Conservation (phyloP, 2,888 invertebrate genomes). For the Fabriciana adippe region DNA sequence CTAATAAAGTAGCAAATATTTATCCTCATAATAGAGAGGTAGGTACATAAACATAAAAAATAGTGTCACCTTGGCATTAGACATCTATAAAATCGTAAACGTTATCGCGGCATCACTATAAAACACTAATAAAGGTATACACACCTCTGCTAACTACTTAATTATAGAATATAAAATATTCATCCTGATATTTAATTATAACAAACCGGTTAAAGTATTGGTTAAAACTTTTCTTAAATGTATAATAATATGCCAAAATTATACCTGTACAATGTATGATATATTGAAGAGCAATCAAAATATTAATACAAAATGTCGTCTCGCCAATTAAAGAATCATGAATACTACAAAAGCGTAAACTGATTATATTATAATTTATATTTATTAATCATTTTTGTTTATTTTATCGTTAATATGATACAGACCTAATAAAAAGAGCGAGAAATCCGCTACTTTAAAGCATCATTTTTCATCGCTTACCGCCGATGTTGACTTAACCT, state of each 20-base stretch:
- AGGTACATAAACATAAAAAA: not conserved
- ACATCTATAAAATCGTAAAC: constrained; percentile 31
- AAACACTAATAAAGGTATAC: constrained; percentile 24
- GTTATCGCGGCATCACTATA: constrained; percentile 21
- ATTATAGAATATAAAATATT: constrained; percentile 14
- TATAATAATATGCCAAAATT: too few species aligned
- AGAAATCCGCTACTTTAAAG: constrained; percentile 71
- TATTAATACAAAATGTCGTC: too few species aligned
- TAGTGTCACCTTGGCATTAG: constrained; percentile 37
- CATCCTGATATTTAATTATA: too few species aligned
- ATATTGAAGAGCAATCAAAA: too few species aligned
- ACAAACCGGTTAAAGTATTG: too few species aligned
- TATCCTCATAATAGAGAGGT: constrained; percentile 11
- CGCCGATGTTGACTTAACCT: constrained; percentile 65
- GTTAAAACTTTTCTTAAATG: too few species aligned
- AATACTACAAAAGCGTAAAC: not conserved
- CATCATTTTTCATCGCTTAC: constrained; percentile 71
- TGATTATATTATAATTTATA: constrained; percentile 12
- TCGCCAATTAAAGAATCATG: not conserved
- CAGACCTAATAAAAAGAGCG: constrained; percentile 59
- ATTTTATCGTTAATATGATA: constrained; percentile 14
- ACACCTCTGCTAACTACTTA: constrained; percentile 22
- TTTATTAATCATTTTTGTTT: constrained; percentile 8
- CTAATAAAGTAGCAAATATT: not conserved
- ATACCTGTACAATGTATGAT: too few species aligned